Base-by-base conservation (phyloP, 2,888 invertebrate species). In the Chironomus tentans region DNA sequence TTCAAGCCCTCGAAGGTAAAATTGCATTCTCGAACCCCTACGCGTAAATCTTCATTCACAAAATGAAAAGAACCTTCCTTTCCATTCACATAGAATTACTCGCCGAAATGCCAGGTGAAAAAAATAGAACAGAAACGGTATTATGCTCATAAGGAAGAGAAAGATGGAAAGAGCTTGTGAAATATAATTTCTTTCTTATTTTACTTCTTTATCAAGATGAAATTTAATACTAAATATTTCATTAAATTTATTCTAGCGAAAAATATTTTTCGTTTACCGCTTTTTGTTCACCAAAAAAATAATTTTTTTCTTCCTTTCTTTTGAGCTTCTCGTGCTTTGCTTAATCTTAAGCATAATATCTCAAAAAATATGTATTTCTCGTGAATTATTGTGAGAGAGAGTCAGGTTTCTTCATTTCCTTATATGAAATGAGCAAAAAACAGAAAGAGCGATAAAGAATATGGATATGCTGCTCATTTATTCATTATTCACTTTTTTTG, bases 241-340 rank as follows among this genome's bases (percentile, higher is more conserved):
- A 70, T 70, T 70, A 70, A 70, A 70, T 70, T 70, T 70, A 70
- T 70, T 70, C 70, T 70, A 70, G 70, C 70, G 70, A 70, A 46
- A 70, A 70, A 38, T 38, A 10, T 38, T 38, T 38, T 38, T 38
- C 38, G 38, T 38, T 38, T 38, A 38, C 38, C 38, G 38, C 38
- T 38, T 38, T 38, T 38, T 38, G 38, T 38, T 38, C 38, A 28
- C 28, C 28, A 28, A 28, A 28, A 28, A 50, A 50, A 50, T 50
- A n/a, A 50, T 46, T 28, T 68, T 68, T 68, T 70, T 7, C 38
- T n/a, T 70, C 18, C 48, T 47, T 28, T 70, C n/a, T 24, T n/a
- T 70, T 47, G 18, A 46, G 21, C 47, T 47, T 22, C 47, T 70
- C 70, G 18, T 56, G 18, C 56, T 18, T 24, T 70, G 28, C 15